Evolutionary conservation across 2,888 invertebrate genomes (phyloP).

Genomic region (Drosophila lutescens): DNA sequence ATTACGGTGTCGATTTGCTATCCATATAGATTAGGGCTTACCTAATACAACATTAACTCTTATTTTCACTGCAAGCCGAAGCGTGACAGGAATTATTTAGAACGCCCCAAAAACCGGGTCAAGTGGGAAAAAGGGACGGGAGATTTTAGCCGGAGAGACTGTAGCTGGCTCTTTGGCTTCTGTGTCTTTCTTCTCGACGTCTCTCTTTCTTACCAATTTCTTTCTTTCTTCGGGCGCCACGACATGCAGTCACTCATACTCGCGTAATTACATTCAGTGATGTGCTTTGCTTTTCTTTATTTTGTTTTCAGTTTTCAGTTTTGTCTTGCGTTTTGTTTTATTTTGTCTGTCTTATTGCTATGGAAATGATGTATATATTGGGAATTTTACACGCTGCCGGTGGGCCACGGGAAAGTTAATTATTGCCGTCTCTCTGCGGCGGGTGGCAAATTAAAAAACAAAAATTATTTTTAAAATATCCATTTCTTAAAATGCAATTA

Average conservation of each 20-base stretch:
- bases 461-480: neutral
- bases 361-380: constrained; percentile 25
- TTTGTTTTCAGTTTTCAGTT: constrained; percentile 30
- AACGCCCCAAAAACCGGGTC: constrained; percentile 28
- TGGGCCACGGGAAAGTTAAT: constrained; percentile 38
- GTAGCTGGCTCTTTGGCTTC: constrained; percentile 17
- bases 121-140: neutral
- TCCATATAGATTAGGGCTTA: constrained; percentile 32
- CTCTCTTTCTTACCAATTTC: constrained; percentile 13
- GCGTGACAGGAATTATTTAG: constrained; percentile 46
- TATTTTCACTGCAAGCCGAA: constrained; percentile 37
- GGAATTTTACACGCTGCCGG: constrained; percentile 35
- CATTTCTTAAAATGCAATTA: neutral
- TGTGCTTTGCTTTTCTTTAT: constrained; percentile 37
- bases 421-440: constrained; percentile 22
- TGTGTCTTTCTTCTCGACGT: constrained; percentile 16
- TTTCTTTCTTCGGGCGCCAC: constrained; percentile 14
- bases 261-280: constrained; percentile 30
- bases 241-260: constrained; percentile 22
- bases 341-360: constrained; percentile 19
- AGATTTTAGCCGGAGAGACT: constrained; percentile 10
- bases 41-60: constrained; percentile 31
- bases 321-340: constrained; percentile 35
- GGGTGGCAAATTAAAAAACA: constrained; percentile 23
- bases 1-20: constrained; percentile 25